Conservation (phyloP, 2,888 invertebrate species). For the Druceiella hillmani region DNA sequence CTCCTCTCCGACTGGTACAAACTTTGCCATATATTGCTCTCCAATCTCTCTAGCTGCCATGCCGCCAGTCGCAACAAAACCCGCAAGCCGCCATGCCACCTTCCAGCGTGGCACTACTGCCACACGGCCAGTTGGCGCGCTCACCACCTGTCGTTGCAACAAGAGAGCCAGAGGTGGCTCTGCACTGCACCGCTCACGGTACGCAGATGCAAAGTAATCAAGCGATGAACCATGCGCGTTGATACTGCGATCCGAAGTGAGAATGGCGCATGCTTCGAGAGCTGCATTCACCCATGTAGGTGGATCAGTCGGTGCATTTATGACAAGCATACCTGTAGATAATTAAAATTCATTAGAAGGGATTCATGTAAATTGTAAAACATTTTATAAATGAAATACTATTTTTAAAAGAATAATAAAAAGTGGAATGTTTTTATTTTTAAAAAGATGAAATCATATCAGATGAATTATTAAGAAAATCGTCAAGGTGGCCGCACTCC, state of each 20-base stretch:
- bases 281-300: slow-evolving; percentile 31
- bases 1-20: too few relatives aligned
- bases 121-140: slow-evolving; percentile 29
- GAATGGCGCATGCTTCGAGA: slow-evolving; percentile 37
- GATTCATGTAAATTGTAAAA: too few relatives aligned
- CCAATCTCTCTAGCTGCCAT: too few relatives aligned
- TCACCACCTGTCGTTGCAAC: slow-evolving; percentile 32
- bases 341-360: too few relatives aligned
- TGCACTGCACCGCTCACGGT: slow-evolving; percentile 29
- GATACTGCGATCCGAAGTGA: slow-evolving; percentile 38
- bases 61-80: slow-evolving; percentile 31
- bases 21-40: too few relatives aligned
- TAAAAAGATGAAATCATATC: too few relatives aligned
- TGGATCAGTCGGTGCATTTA: slow-evolving; percentile 30
- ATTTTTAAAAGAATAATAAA: too few relatives aligned
- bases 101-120: slow-evolving; percentile 36
- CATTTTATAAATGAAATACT: too few relatives aligned
- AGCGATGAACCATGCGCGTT: slow-evolving; percentile 33
- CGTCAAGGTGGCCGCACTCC: too few relatives aligned
- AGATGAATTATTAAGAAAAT: too few relatives aligned
- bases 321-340: too few relatives aligned
- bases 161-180: slow-evolving; percentile 32
- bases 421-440: too few relatives aligned
- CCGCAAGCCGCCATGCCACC: slow-evolving; percentile 38
- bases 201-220: slow-evolving; percentile 35